A percentile compares a stretch with the other conserved stretches of the same genome.
Evolutionary conservation across 1,140 invertebrate genomes (phyloP).

Genomic region (Bombus superbus): DNA sequence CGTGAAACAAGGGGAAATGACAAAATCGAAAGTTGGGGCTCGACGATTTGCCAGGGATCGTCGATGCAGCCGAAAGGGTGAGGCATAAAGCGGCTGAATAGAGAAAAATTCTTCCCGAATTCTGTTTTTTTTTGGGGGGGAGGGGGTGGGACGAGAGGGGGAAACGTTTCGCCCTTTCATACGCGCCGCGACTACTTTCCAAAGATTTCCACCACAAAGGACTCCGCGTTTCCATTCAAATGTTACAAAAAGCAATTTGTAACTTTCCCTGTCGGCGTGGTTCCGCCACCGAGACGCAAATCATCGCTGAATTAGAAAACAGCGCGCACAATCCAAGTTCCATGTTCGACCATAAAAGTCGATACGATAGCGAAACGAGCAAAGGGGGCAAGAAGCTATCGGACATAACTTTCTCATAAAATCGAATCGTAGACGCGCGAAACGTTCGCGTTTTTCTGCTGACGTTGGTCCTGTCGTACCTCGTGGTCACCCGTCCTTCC

Average conservation of each 20-base stretch:
- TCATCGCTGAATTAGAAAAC: background rate
- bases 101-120: background rate
- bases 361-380: background rate
- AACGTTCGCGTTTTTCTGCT: constrained; percentile 6
- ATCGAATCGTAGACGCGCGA: background rate
- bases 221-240: background rate
- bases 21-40: constrained; percentile 35
- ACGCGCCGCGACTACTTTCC: background rate
- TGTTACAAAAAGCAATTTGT: background rate
- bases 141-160: no score
- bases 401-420: constrained; percentile 1
- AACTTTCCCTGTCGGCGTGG: background rate
- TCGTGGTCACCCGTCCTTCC: background rate
- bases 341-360: background rate
- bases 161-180: background rate
- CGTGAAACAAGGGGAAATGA: constrained; percentile 45
- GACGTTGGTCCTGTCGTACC: background rate
- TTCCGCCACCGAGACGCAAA: no score
- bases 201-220: background rate
- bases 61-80: background rate
- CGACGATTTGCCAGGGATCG: constrained; percentile 28
- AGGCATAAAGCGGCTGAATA: background rate
- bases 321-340: background rate
- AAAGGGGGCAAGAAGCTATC: background rate
- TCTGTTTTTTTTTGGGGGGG: background rate